Evolutionary conservation across 1,140 invertebrate genomes (phyloP), one percentile per base, ranked within the genome.

Genomic region (Drosophila repleta): DNA sequence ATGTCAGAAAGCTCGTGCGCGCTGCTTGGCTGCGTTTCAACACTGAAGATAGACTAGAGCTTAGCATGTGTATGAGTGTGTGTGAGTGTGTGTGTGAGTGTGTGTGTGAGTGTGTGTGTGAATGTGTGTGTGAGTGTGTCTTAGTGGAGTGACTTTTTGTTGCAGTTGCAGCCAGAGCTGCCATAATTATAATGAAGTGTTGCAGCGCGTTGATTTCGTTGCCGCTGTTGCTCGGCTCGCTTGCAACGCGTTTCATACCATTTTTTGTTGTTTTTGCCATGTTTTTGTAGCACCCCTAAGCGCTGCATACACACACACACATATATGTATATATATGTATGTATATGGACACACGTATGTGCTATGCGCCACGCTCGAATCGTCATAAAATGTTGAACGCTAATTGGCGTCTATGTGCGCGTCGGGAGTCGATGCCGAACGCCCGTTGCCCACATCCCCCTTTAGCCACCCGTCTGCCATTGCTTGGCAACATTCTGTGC

Each of bases 311-410:
- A 56, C 41, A 45, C 56, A 62, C 76, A 63, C 52, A 29, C 48
- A 46, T 41, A 56, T 10, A 35, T 11, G 45, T 49, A n/a, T n/a
- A n/a, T n/a, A n/a, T n/a, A n/a, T n/a, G n/a, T n/a, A n/a, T n/a
- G n/a, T n/a, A n/a, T n/a, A 29, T 29, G 35, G 17, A 11, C 18
- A 39, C 60, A 56, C 8, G 41, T 49, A 51, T 60, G 60, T 73
- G 65, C 45, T 26, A 18, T 55, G 24, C 63, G 76, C 79, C 73
- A 85, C 66, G 81, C 81, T 87, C 65, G 84, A 87, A 88, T 88
- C 88, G 83, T 83, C 83, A 83, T 87, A 83, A 83, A 88, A 87
- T 88, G 79, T 79, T 87, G 75, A 88, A 87, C 83, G 84, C 83
- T 87, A 87, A 87, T 87, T 87, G 83, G 83, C 83, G 83, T 82